Evolutionary conservation across 2,113 vertebrate genomes (phyloP).

Genomic region (Tretioscincus oriximinensis): DNA sequence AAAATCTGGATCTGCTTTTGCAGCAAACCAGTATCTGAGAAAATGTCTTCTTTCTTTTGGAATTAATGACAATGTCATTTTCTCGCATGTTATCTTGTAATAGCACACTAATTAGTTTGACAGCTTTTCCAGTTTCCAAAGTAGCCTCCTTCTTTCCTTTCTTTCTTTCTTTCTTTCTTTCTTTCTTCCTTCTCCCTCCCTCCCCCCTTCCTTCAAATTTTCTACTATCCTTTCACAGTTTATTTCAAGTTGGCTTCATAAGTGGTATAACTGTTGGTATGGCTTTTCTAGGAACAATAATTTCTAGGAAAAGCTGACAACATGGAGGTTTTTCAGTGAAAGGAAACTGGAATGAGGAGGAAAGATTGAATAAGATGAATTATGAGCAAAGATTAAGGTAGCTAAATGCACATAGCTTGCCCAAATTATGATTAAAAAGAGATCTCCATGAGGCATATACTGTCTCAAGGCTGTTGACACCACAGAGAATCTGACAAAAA

Average conservation of each 20-base stretch:
- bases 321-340: slow-evolving; percentile 38
- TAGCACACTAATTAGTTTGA: too few relatives aligned
- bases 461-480: slow-evolving; percentile 14
- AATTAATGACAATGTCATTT: too few relatives aligned
- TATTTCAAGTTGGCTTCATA: neutral
- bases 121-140: neutral
- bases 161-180: too few relatives aligned
- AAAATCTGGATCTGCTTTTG: too few relatives aligned
- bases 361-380: slow-evolving; percentile 21
- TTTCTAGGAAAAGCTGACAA: slow-evolving; percentile 38
- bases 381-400: slow-evolving; percentile 40
- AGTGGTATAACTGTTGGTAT: neutral
- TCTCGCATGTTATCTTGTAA: too few relatives aligned
- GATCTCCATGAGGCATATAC: neutral
- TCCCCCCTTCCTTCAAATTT: neutral
- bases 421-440: slow-evolving; percentile 29
- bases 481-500: slow-evolving; percentile 28
- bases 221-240: neutral
- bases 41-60: too few relatives aligned
- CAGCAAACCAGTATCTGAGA: too few relatives aligned
- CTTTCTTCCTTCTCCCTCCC: neutral
- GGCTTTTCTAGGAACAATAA: neutral
- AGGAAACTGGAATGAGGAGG: slow-evolving; percentile 24
- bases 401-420: slow-evolving; percentile 25
- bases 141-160: too few relatives aligned